Percentiles rank a stretch among this genome's conserved stretches.
These are phyloP conservation scores for Pteruthius melanotis DNA, from an alignment of 2,113 vertebrate genomes.

Conservation along the genomic window DNA sequence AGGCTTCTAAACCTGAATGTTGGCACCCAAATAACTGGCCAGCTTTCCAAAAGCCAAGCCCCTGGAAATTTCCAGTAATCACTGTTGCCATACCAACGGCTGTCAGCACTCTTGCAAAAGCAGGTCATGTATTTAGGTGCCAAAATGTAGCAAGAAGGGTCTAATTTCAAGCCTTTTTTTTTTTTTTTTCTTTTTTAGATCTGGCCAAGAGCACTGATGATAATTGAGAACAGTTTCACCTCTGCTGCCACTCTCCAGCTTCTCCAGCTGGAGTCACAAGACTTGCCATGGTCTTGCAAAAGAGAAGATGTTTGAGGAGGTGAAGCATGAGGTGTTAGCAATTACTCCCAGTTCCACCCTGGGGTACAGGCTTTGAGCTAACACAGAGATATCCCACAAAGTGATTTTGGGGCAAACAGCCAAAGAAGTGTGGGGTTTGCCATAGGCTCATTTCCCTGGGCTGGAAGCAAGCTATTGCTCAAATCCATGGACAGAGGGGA, in stretches of 20 bases:
- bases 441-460: background rate
- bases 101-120: constrained; percentile 59
- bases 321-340: background rate
- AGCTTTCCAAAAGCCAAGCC: constrained; percentile 51
- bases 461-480: background rate
- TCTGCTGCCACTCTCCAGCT: background rate
- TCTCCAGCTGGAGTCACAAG: background rate
- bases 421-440: background rate
- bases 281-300: background rate
- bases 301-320: background rate
- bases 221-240: constrained; percentile 16
- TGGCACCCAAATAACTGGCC: constrained; percentile 43
- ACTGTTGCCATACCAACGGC: constrained; percentile 56
- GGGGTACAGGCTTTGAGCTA: background rate
- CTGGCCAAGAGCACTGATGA: background rate
- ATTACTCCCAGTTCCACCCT: background rate
- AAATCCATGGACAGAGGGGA: background rate
- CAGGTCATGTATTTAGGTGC: constrained; percentile 53
- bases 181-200: background rate
- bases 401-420: background rate
- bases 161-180: constrained; percentile 2
- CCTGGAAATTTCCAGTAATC: constrained; percentile 65
- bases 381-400: background rate
- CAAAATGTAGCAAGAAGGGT: constrained; percentile 48
- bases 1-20: constrained; percentile 18